Conservation (phyloP, 1,140 invertebrate genomes). For the Lasaia peninsularis region DNA sequence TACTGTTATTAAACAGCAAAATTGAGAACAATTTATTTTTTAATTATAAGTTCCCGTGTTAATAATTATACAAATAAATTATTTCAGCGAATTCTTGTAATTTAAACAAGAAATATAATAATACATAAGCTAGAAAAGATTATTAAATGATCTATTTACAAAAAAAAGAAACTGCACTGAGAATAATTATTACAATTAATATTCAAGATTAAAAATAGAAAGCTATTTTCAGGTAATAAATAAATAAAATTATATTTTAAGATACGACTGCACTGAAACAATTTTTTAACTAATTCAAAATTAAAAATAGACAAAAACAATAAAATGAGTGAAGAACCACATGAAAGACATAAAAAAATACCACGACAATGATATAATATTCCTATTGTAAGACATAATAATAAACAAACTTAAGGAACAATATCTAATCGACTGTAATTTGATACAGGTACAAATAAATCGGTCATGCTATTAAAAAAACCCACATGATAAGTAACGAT, state of each 20-base stretch:
- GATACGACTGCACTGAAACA: background rate
- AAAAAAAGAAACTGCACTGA: too few species aligned
- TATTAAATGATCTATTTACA: too few species aligned
- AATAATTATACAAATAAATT: too few species aligned
- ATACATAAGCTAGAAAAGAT: too few species aligned
- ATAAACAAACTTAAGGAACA: constrained; percentile 9
- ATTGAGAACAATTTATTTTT: too few species aligned
- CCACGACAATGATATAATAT: constrained; percentile 25
- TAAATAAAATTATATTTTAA: background rate
- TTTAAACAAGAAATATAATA: too few species aligned
- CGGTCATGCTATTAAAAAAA: constrained; percentile 73
- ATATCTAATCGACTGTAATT: background rate
- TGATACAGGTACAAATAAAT: constrained; percentile 29
- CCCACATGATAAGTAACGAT: constrained; percentile 69
- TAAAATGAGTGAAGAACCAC: constrained; percentile 70
- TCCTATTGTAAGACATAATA: constrained; percentile 32
- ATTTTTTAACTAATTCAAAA: background rate
- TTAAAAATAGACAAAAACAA: background rate
- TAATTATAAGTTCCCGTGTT: too few species aligned
- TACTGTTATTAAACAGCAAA: too few species aligned
- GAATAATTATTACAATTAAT: too few species aligned
- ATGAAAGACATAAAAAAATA: constrained; percentile 25
- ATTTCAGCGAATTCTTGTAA: too few species aligned
- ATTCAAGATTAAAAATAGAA: too few species aligned
- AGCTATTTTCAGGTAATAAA: too few species aligned